These are phyloP conservation scores for Heliconius himera DNA, from an alignment of 1,140 invertebrate species.

Conservation along the genomic window DNA sequence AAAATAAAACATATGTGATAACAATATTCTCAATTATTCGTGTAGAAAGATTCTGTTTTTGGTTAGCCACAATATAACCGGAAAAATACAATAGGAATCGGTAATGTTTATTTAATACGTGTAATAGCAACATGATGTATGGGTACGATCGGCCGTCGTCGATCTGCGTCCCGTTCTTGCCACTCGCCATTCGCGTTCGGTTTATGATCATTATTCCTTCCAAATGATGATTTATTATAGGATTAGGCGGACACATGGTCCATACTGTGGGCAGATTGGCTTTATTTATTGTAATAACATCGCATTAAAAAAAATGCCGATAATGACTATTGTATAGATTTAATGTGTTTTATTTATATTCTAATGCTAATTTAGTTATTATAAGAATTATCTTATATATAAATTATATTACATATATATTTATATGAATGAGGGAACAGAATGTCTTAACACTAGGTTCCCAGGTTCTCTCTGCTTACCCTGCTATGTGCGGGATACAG, in stretches of 20 bases:
- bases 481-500: too few relatives aligned
- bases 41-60: not conserved
- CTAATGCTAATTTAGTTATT: not conserved
- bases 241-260: constrained; percentile 71
- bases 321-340: not conserved
- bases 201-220: constrained; percentile 77
- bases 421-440: too few relatives aligned
- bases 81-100: constrained; percentile 9
- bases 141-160: constrained; percentile 52
- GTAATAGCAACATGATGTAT: constrained; percentile 76
- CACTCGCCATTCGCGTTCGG: constrained; percentile 52
- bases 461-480: too few relatives aligned
- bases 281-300: constrained; percentile 66
- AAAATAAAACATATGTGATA: too few relatives aligned
- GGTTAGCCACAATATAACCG: not conserved
- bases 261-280: constrained; percentile 67
- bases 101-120: constrained; percentile 78
- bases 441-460: too few relatives aligned
- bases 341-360: not conserved
- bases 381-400: too few relatives aligned
- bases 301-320: constrained; percentile 40
- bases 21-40: not conserved
- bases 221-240: constrained; percentile 78
- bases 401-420: too few relatives aligned
- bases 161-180: constrained; percentile 47